Evolutionary conservation across 2,888 invertebrate species (phyloP), one percentile per base, ranked within the genome.

Genomic region (Ellobium chinense): DNA sequence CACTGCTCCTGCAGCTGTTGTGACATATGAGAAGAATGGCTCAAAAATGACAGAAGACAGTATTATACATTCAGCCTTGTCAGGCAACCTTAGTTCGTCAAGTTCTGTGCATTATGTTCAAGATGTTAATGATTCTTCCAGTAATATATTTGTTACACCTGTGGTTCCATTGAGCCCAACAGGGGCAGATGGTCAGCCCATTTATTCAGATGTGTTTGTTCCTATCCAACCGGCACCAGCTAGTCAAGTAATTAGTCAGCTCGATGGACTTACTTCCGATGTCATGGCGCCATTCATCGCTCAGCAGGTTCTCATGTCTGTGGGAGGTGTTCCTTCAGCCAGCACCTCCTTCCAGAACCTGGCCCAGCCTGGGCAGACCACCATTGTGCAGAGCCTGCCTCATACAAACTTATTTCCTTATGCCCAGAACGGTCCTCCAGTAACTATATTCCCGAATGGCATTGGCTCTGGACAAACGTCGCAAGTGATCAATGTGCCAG

Each of bases 1-100:
- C 94, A 96, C 97, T 90, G 96, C 96, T 70, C 94, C 95, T 80
- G 92, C 94, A 87, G 74, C 85, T 36, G 80, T 85, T 4, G 75
- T 74, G 7, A 75, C 80, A 60, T 60, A 81, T 24, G 84, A 83
- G 56, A 81, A 84, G 31, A 82, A 78, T 66, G 81, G 75, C 54
- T 74, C 81, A 56, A 86, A 82, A 74, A 60, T 65, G 29, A 73
- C 78, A 34, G 83, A 82, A 54, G 85, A 83, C 54, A 80, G 76
- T 72, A 62, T 78, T 76, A 73, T 83, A 63, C 77, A 81, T 62
- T 80, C 62, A 46, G 58, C 62, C n/a, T 54, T 74, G 31, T 91
- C 91, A 72, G 92, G 90, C 37, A 91, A 90, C 85, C 91, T 91
- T 37, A 92, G 92, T 87, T 89, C 91, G 54, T 86, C 90, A 36